Evolutionary conservation across 1,140 invertebrate species (phyloP), one percentile per base, ranked within the genome.

Genomic region (Drosophila hydei): DNA sequence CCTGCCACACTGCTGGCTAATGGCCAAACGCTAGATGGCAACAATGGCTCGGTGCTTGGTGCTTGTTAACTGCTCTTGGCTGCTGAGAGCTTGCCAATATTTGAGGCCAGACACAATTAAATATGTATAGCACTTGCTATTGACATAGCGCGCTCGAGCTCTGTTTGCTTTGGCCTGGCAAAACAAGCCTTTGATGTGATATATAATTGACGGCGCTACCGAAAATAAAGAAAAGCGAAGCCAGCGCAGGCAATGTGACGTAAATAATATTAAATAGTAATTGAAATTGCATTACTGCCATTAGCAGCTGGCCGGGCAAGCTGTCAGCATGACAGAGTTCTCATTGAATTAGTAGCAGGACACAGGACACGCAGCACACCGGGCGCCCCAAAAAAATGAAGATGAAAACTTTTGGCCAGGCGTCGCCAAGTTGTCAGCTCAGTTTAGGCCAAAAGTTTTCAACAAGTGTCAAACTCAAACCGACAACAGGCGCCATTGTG

Each of bases 241-340:
- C n/a, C n/a, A n/a, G n/a, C n/a, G n/a, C n/a, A 50, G 21, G 8
- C 8, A 48, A 55, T 58, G 18, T 56, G 45, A 21, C 36, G 58
- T 30, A 83, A 83, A 83, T 83, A 75, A 58, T 30, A 83, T 84
- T 84, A 83, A 64, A 47, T 43, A 33, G 43, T 61, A 85, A 85
- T 84, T 79, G 59, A 77, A 85, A 84, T 85, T 79, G 73, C 80
- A 84, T 84, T 84, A 84, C 23, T 47, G 69, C 69, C 80, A 74
- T 79, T 84, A 79, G 75, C 63, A 59, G 50, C 54, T 38, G 36
- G 12, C 38, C 4, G n/a, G 51, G n/a, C 19, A 36, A 33, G 64
- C 50, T 43, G 30, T 60, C 25, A 45, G 58, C 47, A 56, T 58
- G 54, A 30, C 59, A 42, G 42, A 65, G 54, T 59, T 55, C 54